Evolutionary conservation across 2,888 invertebrate genomes (phyloP).

Genomic region (Acleris cristana): DNA sequence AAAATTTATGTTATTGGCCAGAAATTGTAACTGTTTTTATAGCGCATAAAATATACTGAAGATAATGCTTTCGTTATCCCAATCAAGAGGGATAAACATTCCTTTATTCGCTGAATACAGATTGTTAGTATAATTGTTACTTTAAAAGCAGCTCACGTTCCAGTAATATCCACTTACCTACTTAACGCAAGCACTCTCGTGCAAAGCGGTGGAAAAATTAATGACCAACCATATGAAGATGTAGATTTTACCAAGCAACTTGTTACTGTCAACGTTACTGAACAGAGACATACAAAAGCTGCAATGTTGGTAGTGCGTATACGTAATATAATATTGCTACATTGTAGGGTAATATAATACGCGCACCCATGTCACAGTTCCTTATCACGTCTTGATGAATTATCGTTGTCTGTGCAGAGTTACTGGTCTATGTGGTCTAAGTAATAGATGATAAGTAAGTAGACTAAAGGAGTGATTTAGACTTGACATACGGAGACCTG

Average conservation of each 20-base stretch:
- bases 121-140: slow-evolving; percentile 17
- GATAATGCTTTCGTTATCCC: not conserved
- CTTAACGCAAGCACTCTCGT: slow-evolving; percentile 17
- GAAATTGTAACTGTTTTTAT: slow-evolving; percentile 3
- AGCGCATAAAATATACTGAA: too few species aligned
- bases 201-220: slow-evolving; percentile 24
- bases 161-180: not conserved
- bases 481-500: slow-evolving; percentile 6
- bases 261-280: slow-evolving; percentile 31
- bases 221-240: slow-evolving; percentile 25
- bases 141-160: slow-evolving; percentile 17
- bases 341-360: slow-evolving; percentile 61
- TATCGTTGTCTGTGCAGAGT: slow-evolving; percentile 55
- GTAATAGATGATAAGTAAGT: slow-evolving; percentile 35
- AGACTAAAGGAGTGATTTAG: slow-evolving; percentile 15
- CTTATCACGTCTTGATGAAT: slow-evolving; percentile 76
- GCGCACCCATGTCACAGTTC: slow-evolving; percentile 62
- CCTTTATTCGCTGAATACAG: not conserved
- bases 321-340: slow-evolving; percentile 27
- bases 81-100: not conserved
- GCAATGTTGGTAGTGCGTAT: slow-evolving; percentile 22
- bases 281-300: slow-evolving; percentile 20
- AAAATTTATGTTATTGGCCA: not conserved
- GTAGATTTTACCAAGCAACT: slow-evolving; percentile 33
- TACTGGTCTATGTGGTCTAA: slow-evolving; percentile 41